These are phyloP conservation scores for Nasonia vitripennis DNA, from an alignment of 1,140 invertebrate species.

Conservation along the genomic window DNA sequence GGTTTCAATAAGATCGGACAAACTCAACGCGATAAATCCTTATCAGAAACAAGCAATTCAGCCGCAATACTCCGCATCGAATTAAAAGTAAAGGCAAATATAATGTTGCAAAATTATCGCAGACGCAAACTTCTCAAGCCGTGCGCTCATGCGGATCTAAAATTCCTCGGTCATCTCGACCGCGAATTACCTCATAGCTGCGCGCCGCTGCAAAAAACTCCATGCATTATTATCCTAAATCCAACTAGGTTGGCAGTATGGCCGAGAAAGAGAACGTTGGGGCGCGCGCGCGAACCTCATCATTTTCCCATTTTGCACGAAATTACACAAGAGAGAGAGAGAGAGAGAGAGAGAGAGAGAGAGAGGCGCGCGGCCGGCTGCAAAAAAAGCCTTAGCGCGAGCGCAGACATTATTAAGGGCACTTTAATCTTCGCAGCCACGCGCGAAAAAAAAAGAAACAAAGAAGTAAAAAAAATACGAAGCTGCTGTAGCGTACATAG, in stretches of 20 bases:
- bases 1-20: too few relatives aligned
- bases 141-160: neutral
- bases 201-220: neutral
- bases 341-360: neutral
- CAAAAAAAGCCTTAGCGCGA: neutral
- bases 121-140: neutral
- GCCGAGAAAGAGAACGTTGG: neutral
- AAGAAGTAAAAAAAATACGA: neutral
- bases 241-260: neutral
- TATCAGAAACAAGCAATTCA: too few relatives aligned
- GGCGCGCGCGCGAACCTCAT: neutral
- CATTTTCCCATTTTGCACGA: constrained; percentile 5
- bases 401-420: constrained; percentile 1
- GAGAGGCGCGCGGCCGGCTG: neutral
- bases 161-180: neutral
- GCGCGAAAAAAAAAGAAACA: neutral
- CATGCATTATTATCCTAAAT: constrained; percentile 9
- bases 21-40: too few relatives aligned
- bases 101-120: neutral
- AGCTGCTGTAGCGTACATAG: neutral
- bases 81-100: too few relatives aligned
- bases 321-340: neutral
- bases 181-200: neutral
- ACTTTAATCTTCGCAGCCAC: constrained; percentile 3
- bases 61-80: too few relatives aligned